Percentiles rank a stretch among this genome's conserved stretches.
Conservation (phyloP, 2,888 invertebrate species). For the Reticulitermes lucifugus region DNA sequence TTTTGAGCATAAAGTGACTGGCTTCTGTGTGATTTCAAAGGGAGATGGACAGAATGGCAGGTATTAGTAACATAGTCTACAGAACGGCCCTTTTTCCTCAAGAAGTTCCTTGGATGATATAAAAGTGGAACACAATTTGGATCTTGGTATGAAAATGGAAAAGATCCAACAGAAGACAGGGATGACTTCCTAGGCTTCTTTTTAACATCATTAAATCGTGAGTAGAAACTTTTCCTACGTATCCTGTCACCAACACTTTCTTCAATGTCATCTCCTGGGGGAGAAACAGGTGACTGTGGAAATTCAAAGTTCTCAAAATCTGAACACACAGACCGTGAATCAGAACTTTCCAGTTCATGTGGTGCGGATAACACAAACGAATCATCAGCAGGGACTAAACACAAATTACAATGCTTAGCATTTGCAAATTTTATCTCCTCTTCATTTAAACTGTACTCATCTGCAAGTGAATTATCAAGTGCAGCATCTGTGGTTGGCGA, state of each 20-base stretch:
- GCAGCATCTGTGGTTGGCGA: not conserved
- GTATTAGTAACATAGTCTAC: not conserved
- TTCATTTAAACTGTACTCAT: constrained; percentile 43
- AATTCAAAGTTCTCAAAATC: constrained; percentile 60
- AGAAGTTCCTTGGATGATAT: not conserved
- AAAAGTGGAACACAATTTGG: not conserved
- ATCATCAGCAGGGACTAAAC: constrained; percentile 60
- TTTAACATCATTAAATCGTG: constrained; percentile 88
- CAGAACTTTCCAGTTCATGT: constrained; percentile 70
- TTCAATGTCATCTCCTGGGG: constrained; percentile 59
- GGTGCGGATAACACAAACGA: constrained; percentile 68
- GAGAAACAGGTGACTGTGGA: constrained; percentile 33
- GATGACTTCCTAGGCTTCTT: constrained; percentile 59
- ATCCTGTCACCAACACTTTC: constrained; percentile 89
- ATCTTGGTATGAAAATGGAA: constrained; percentile 31
- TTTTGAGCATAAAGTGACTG: not conserved
- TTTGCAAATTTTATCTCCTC: constrained; percentile 25
- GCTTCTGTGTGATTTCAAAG: constrained; percentile 12
- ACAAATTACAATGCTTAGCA: not conserved
- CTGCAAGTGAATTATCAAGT: not conserved
- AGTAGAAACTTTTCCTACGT: constrained; percentile 88
- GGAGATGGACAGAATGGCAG: not conserved
- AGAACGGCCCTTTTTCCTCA: constrained; percentile 5
- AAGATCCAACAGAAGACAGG: constrained; percentile 8
- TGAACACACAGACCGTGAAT: constrained; percentile 77